Conservation (phyloP, 2,888 invertebrate genomes). For the Molorchus minor region DNA sequence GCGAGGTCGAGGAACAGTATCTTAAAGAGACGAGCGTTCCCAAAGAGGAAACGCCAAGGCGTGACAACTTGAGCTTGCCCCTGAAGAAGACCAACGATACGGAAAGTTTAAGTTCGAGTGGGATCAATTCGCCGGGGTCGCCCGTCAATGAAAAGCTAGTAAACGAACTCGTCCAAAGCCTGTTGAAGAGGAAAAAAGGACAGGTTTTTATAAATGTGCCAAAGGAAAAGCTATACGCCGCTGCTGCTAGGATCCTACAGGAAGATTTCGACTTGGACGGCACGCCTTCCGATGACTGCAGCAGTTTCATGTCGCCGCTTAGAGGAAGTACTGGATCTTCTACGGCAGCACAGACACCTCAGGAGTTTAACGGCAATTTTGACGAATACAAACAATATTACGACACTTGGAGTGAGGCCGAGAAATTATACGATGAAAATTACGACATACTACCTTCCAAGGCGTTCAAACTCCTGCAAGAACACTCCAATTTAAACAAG, state of each 20-base stretch:
- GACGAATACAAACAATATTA: conserved; percentile 67
- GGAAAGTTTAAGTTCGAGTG: conserved; percentile 66
- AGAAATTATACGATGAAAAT: conserved; percentile 46
- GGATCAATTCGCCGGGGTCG: conserved; percentile 64
- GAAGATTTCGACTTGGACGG: conserved; percentile 66
- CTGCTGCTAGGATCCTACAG: conserved; percentile 67
- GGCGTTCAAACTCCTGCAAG: conserved; percentile 67
- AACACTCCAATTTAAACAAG: conserved; percentile 60
- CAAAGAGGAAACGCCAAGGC: conserved; percentile 61
- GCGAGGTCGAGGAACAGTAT: conserved; percentile 40
- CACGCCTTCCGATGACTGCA: conserved; percentile 60
- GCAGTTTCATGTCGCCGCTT: conserved; percentile 56
- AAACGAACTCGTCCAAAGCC: conserved; percentile 68
- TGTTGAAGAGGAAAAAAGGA: conserved; percentile 67
- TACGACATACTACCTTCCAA: conserved; percentile 68
- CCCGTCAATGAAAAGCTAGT: conserved; percentile 67
- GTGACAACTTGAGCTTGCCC: conserved; percentile 66
- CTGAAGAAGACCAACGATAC: conserved; percentile 63
- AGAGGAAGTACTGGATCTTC: conserved; percentile 61
- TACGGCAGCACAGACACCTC: conserved; percentile 64
- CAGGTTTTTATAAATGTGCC: conserved; percentile 66
- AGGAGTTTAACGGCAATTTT: conserved; percentile 64
- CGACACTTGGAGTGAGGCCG: conserved; percentile 64
- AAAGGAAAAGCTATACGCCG: conserved; percentile 68
- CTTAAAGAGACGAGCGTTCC: conserved; percentile 32